These are phyloP conservation scores for Eurypyga helias DNA, from an alignment of 2,113 vertebrate genomes.

Conservation along the genomic window DNA sequence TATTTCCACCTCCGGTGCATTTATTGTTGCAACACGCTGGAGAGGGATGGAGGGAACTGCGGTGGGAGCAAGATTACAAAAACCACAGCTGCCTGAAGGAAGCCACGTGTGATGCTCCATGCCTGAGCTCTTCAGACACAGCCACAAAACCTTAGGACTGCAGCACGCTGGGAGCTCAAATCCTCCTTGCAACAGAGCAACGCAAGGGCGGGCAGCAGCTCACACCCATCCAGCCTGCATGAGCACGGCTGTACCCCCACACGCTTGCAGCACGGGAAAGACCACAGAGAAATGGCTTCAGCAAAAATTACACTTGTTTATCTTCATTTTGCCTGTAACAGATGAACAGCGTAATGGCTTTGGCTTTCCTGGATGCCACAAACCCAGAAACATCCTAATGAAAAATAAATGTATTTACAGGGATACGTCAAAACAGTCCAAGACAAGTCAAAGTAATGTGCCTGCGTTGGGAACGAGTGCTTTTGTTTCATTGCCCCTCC, in stretches of 20 bases:
- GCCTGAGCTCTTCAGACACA: neutral
- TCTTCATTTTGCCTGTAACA: slow-evolving; percentile 56
- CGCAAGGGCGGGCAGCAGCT: neutral
- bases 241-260: neutral
- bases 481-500: slow-evolving; percentile 76
- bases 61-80: neutral
- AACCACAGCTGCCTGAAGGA: neutral
- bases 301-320: slow-evolving; percentile 46
- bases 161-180: neutral
- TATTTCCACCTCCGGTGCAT: neutral
- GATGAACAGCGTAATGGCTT: slow-evolving; percentile 66
- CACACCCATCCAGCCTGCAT: neutral
- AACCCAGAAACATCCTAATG: slow-evolving; percentile 75
- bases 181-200: neutral
- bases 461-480: slow-evolving; percentile 17
- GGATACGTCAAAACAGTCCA: slow-evolving; percentile 73
- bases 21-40: neutral
- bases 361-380: slow-evolving; percentile 70
- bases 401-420: slow-evolving; percentile 84
- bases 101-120: neutral
- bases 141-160: neutral
- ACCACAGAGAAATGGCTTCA: slow-evolving; percentile 5
- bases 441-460: slow-evolving; percentile 76
- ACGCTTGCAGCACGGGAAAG: neutral
- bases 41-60: neutral